A percentile compares a stretch with the other conserved stretches of the same genome.
Conservation (phyloP, 2,888 invertebrate genomes). For the Atherix ibis region DNA sequence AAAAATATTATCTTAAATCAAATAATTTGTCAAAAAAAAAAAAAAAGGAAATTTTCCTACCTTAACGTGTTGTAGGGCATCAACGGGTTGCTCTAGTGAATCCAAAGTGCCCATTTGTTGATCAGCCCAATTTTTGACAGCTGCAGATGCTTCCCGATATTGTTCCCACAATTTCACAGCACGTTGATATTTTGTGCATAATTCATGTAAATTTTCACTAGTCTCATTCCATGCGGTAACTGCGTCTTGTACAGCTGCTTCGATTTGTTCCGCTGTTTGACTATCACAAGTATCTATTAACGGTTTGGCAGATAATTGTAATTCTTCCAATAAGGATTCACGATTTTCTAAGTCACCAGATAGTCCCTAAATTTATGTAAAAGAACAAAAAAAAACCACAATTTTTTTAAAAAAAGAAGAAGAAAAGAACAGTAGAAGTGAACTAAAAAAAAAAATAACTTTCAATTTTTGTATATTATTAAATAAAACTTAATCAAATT, state of each 20-base stretch:
- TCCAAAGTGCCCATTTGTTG: slow-evolving; percentile 57
- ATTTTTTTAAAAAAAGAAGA: background rate
- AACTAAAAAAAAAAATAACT: too few species aligned
- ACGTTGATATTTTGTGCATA: slow-evolving; percentile 62
- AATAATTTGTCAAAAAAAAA: too few species aligned
- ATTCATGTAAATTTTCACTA: slow-evolving; percentile 55
- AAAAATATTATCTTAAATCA: too few species aligned
- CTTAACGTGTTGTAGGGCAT: slow-evolving; percentile 56
- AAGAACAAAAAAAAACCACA: background rate
- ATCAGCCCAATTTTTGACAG: slow-evolving; percentile 60
- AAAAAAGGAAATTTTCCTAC: too few species aligned
- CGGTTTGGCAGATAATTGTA: slow-evolving; percentile 54
- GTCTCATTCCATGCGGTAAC: slow-evolving; percentile 67
- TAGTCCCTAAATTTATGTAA: slow-evolving; percentile 40
- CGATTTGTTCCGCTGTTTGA: slow-evolving; percentile 53
- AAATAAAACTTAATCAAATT: too few species aligned
- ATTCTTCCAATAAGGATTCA: slow-evolving; percentile 54
- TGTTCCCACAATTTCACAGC: slow-evolving; percentile 69
- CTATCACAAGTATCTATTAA: slow-evolving; percentile 53
- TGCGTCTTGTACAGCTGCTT: slow-evolving; percentile 61
- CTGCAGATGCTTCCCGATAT: slow-evolving; percentile 62
- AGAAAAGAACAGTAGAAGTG: background rate
- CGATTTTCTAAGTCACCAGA: slow-evolving; percentile 60
- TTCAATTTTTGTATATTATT: too few species aligned
- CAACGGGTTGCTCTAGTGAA: slow-evolving; percentile 48